Evolutionary conservation across 2,113 vertebrate species (phyloP), one percentile per base, ranked within the genome.

Genomic region (Nibea albiflora): DNA sequence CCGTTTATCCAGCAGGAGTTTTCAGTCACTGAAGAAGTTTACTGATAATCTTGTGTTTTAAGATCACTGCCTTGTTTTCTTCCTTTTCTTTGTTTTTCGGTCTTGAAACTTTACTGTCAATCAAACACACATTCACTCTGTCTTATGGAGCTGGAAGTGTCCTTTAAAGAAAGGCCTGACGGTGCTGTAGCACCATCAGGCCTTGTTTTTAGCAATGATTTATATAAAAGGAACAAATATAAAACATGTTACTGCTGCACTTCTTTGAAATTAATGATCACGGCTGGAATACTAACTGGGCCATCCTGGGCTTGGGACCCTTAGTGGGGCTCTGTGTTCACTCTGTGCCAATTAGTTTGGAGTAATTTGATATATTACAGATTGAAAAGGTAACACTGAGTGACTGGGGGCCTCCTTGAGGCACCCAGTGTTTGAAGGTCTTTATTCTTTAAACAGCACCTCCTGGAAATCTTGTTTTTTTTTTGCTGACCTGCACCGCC

Each of bases 1-100:
- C 20, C 53, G 10, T 77, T 64, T 16, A 46, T 22, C 22, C 19
- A 31, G 24, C 71, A 81, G 63, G 68, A 2, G 42, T 60, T 28
- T 60, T n/a, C 44, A 35, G 4, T 39, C 46, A 47, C 7, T 31
- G 70, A 24, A 39, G 8, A 61, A 11, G 26, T 46, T 62, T 1
- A n/a, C 39, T 58, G 69, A 61, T 61, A 22, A 61, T 35, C 19
- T 49, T 31, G n/a, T 47, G 56, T 35, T 61, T 50, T 15, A 49
- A 17, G 11, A 47, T 46, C 22, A 20, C 35, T 26, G 39, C 60
- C 8, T 17, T 19, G 12, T 64, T 65, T 46, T 53, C 20, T n/a
- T 52, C 20, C 9, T 15, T 67, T 31, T 20, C 10, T 26, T 1
- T 5, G 1, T 66, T 47, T 47, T 66, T 49, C 9, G 17, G 3